These are phyloP conservation scores for Scaptomyza tumidula DNA, from an alignment of 2,888 invertebrate genomes.

Conservation along the genomic window DNA sequence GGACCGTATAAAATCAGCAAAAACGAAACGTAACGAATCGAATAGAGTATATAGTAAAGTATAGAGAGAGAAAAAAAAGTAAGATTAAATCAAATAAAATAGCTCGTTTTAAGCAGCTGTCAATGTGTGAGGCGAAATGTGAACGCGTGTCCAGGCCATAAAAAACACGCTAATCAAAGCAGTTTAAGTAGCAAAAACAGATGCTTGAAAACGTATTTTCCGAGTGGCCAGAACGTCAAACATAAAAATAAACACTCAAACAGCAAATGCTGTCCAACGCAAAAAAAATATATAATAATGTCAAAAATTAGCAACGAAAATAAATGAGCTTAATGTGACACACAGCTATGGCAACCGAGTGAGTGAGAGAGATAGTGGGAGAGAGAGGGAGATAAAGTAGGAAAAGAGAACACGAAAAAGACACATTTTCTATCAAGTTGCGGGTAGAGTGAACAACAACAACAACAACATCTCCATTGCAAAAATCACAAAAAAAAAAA, in stretches of 20 bases:
- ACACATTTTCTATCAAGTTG: conserved; percentile 50
- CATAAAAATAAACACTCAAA: conserved; percentile 26
- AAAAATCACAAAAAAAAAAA: conserved; percentile 40
- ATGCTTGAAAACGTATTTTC: conserved; percentile 42
- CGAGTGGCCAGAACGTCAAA: conserved; percentile 17
- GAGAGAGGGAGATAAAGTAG: not conserved
- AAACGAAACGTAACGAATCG: conserved; percentile 28
- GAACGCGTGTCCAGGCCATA: conserved; percentile 71
- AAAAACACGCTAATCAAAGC: conserved; percentile 62
- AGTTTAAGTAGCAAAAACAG: conserved; percentile 20
- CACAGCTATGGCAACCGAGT: conserved; percentile 6
- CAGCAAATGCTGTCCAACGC: not conserved
- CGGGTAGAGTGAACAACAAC: not conserved
- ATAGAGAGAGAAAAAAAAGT: not conserved
- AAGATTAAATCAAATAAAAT: conserved; percentile 31
- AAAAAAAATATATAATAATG: conserved; percentile 52
- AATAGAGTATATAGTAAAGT: conserved; percentile 18
- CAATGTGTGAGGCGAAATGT: conserved; percentile 40
- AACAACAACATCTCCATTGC: conserved; percentile 37
- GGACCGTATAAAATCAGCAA: conserved; percentile 20
- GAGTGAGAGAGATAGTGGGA: not conserved
- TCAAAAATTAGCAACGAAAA: conserved; percentile 79
- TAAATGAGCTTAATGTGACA: conserved; percentile 59
- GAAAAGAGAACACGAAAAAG: not conserved
- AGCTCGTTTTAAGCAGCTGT: conserved; percentile 42